Evolutionary conservation across 30 jellyfish, hydroid and myxozoan species (phyloP).

Genomic region (Nemopilema nomurai): DNA sequence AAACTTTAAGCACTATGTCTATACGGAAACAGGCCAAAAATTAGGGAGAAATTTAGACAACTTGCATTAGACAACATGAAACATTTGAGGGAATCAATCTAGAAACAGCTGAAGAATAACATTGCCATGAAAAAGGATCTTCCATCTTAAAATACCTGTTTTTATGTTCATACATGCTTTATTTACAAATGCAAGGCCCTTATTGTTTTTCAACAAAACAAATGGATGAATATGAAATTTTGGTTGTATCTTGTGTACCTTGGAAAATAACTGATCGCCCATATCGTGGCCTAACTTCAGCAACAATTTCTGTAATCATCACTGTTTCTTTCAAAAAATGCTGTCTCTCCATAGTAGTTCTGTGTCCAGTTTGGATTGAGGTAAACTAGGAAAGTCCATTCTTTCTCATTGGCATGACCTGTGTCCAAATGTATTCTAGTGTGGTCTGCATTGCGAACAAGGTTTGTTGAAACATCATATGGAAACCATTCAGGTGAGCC

Average conservation of each 20-base stretch:
- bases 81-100: too few species aligned
- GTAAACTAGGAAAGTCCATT: constrained; percentile 85
- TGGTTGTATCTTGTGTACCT: constrained; percentile 51
- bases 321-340: constrained; percentile 77
- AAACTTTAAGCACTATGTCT: too few species aligned
- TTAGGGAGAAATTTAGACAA: too few species aligned
- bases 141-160: too few species aligned
- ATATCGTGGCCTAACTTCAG: constrained; percentile 89
- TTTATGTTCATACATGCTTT: too few species aligned
- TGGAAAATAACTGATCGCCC: constrained; percentile 90
- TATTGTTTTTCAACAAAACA: too few species aligned
- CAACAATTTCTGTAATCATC: constrained; percentile 89
- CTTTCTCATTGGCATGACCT: constrained; percentile 59
- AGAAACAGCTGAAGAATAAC: too few species aligned
- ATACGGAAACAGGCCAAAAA: too few species aligned
- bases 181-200: too few species aligned
- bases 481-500: constrained; percentile 88
- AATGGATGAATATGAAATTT: too few species aligned
- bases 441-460: constrained; percentile 91
- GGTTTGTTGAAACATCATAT: constrained; percentile 84
- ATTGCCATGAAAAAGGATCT: too few species aligned
- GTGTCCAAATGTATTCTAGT: constrained; percentile 84
- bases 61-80: too few species aligned
- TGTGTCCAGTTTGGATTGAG: constrained; percentile 89
- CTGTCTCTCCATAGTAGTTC: constrained; percentile 88